phyloP scores from a whole-genome alignment of 2,797 vertebrate species.

The Falco berigora region DNA sequence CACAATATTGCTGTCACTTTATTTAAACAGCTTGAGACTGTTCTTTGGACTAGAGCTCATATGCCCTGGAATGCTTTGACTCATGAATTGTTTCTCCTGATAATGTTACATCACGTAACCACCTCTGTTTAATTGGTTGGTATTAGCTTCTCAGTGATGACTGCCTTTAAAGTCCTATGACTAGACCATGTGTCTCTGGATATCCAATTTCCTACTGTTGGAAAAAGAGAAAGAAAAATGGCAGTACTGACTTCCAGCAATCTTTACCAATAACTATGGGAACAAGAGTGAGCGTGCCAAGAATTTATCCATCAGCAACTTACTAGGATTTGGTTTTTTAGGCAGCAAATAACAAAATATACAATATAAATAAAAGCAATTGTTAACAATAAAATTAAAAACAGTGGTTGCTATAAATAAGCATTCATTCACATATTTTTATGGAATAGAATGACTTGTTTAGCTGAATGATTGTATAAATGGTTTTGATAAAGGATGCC shows the following conservation, averaged over 20 bases:
- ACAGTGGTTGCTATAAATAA: conserved; percentile 60
- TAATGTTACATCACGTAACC: conserved; percentile 96
- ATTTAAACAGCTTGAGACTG: conserved; percentile 89
- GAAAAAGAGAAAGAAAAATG: conserved; percentile 68
- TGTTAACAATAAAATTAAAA: conserved; percentile 54
- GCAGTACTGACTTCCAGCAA: conserved; percentile 71
- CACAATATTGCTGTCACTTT: conserved; percentile 91
- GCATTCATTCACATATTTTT: conserved; percentile 22
- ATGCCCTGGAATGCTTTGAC: conserved; percentile 95
- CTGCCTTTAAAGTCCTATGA: conserved; percentile 84
- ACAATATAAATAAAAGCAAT: conserved; percentile 56
- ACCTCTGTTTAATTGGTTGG: conserved; percentile 88
- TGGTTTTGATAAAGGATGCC: conserved; percentile 15
- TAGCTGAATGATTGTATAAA: conserved; percentile 30
- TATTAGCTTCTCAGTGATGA: conserved; percentile 77
- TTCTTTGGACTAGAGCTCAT: conserved; percentile 87
- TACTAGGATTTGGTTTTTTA: conserved; percentile 35
- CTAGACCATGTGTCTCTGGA: conserved; percentile 81
- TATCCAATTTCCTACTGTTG: conserved; percentile 84
- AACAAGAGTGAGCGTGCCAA: conserved; percentile 55
- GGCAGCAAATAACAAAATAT: conserved; percentile 41
- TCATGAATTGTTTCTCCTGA: conserved; percentile 97
- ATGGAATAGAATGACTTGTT: conserved; percentile 29
- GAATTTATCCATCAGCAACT: conserved; percentile 47
- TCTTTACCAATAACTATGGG: conserved; percentile 74